These are phyloP conservation scores for Lamprotornis superbus DNA, from an alignment of 2,113 vertebrate genomes.

Conservation along the genomic window DNA sequence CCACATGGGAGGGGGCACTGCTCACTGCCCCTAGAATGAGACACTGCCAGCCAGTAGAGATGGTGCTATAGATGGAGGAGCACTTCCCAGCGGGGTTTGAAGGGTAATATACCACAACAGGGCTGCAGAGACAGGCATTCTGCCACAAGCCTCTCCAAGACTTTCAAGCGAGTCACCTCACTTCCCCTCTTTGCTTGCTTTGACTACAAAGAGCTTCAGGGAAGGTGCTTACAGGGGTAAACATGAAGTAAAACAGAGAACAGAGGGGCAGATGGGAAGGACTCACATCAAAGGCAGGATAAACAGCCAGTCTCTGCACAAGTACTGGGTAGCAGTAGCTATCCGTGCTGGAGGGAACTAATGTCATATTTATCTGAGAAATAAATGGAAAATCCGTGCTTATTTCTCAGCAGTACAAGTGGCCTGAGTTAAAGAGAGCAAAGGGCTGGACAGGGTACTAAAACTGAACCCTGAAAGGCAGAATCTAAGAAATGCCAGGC, in stretches of 20 bases:
- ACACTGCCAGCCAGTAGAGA: background rate
- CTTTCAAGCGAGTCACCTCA: rapidly evolving
- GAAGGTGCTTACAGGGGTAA: background rate
- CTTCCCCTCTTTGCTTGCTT: background rate
- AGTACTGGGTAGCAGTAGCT: background rate
- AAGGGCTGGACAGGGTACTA: background rate
- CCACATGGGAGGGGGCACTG: background rate
- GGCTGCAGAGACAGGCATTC: background rate
- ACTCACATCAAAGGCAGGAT: background rate
- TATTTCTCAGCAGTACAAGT: background rate
- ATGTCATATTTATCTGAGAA: background rate
- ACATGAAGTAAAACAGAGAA: background rate
- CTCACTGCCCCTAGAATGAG: rapidly evolving
- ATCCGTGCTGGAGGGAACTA: background rate
- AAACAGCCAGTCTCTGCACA: background rate
- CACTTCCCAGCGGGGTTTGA: rapidly evolving
- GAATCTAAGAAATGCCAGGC: background rate
- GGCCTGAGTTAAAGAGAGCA: background rate
- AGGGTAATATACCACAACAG: rapidly evolving
- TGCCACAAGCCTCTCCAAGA: background rate
- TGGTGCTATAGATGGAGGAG: background rate
- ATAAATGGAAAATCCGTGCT: background rate
- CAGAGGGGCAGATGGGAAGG: background rate
- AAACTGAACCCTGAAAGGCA: background rate
- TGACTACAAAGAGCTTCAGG: background rate